A percentile compares a stretch with the other conserved stretches of the same genome.
These are phyloP conservation scores for Ectemnius lituratus DNA, from an alignment of 2,888 invertebrate species.

Conservation along the genomic window DNA sequence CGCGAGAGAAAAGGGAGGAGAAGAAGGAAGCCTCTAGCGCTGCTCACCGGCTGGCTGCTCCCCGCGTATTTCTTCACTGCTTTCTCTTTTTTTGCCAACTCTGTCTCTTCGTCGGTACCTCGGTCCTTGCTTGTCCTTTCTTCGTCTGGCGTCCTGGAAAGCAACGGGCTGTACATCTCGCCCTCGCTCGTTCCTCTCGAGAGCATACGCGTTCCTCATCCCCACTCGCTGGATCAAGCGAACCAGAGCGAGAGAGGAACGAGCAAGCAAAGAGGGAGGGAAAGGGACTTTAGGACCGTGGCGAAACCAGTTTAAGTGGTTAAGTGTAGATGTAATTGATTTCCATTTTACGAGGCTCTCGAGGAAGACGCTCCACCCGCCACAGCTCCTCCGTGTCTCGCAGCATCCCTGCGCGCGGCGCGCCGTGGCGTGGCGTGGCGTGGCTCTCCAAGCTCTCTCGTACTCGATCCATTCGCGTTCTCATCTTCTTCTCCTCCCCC, in stretches of 20 bases:
- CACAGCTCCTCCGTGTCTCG: constrained; percentile 34
- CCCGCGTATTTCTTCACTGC: constrained; percentile 17
- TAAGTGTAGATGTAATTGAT: constrained; percentile 78
- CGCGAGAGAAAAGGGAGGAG: constrained; percentile 58
- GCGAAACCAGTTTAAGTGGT: constrained; percentile 78
- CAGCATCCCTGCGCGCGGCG: constrained; percentile 17
- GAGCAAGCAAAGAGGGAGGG: constrained; percentile 37
- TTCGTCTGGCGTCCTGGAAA: constrained; percentile 4
- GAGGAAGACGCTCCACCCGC: constrained; percentile 65
- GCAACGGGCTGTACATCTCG: constrained; percentile 22
- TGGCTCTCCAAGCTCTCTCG: too few relatives aligned
- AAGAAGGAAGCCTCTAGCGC: constrained; percentile 72
- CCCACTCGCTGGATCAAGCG: constrained; percentile 2
- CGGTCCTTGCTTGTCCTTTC: constrained; percentile 7
- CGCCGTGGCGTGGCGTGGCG: too few relatives aligned
- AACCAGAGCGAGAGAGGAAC: too few relatives aligned
- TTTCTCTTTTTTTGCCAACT: constrained; percentile 27
- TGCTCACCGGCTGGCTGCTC: constrained; percentile 73
- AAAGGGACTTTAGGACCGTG: constrained; percentile 73
- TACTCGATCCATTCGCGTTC: constrained; percentile 15
- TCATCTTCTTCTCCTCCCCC: constrained; percentile 9
- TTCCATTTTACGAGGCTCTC: constrained; percentile 77
- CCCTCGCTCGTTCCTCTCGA: constrained; percentile 28
- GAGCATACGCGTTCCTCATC: constrained; percentile 4
- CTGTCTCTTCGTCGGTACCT: constrained; percentile 6